Evolutionary conservation across 2,113 vertebrate genomes (phyloP).

Genomic region (Myiozetetes cayanensis): DNA sequence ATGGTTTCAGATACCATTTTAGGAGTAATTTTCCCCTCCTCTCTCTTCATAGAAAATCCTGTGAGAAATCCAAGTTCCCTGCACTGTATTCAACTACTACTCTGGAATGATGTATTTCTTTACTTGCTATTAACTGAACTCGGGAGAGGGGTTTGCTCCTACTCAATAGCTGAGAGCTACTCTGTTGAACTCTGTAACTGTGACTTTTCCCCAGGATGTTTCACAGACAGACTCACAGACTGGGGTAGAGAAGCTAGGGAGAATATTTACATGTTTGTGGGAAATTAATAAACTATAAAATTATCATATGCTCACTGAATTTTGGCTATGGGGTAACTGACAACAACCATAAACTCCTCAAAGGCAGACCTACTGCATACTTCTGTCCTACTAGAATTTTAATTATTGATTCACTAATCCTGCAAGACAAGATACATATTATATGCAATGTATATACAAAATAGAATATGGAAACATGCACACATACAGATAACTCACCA

Average conservation of each 20-base stretch:
- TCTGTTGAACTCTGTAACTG: not conserved
- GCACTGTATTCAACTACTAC: not conserved
- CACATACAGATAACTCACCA: constrained; percentile 52
- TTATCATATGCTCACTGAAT: not conserved
- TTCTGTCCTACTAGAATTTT: not conserved
- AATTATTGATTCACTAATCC: constrained; percentile 9
- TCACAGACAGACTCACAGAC: not conserved
- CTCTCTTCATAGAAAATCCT: not conserved
- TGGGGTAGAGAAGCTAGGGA: not conserved
- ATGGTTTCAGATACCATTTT: not conserved
- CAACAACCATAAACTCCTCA: constrained; percentile 12
- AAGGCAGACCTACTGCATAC: not conserved
- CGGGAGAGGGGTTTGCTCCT: not conserved
- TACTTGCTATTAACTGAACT: not conserved
- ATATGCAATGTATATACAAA: not conserved
- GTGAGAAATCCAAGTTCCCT: not conserved
- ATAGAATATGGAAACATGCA: not conserved
- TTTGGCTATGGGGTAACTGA: constrained; percentile 9
- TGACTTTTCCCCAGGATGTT: not conserved
- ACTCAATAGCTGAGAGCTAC: not conserved
- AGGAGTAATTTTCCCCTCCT: not conserved
- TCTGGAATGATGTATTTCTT: not conserved
- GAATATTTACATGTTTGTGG: not conserved
- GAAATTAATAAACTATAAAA: constrained; percentile 3
- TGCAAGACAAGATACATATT: not conserved